Evolutionary conservation across 2,888 invertebrate genomes (phyloP).

Genomic region (Pristionchus entomophagus): DNA sequence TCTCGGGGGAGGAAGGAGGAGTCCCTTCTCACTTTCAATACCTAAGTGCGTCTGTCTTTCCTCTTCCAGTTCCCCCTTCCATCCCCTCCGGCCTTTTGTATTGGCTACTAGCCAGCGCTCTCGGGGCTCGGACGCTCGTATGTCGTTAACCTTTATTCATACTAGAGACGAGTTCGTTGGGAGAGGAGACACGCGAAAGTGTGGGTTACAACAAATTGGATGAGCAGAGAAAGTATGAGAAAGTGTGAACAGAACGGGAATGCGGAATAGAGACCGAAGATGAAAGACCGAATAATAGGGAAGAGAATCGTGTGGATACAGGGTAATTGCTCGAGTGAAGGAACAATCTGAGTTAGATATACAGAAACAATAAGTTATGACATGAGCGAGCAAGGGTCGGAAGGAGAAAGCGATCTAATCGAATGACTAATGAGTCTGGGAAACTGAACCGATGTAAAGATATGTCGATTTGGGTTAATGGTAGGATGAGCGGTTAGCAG

Average conservation of each 20-base stretch:
- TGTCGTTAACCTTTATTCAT: conserved; percentile 48
- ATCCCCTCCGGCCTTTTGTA: not conserved
- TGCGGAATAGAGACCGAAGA: conserved; percentile 28
- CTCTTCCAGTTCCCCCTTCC: conserved; percentile 2
- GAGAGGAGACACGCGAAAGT: not conserved
- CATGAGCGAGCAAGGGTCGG: not conserved
- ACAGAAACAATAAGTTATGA: conserved; percentile 46
- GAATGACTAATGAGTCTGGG: not conserved
- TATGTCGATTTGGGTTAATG: not conserved
- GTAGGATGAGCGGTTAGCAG: conserved; percentile 6
- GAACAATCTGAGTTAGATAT: not conserved
- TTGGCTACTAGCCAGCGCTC: conserved; percentile 7
- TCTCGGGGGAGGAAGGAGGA: conserved; percentile 8
- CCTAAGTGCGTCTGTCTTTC: conserved; percentile 19
- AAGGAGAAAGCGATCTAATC: conserved; percentile 8
- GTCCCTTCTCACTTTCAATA: conserved; percentile 43
- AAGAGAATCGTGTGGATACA: conserved; percentile 11
- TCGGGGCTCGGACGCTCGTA: not conserved
- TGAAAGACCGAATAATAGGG: conserved; percentile 17
- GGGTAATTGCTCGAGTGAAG: not conserved
- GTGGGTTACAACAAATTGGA: conserved; percentile 14
- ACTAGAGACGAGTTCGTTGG: conserved; percentile 20
- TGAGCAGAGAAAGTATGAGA: not conserved
- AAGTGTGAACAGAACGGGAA: not conserved
- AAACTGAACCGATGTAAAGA: not conserved